A percentile compares a stretch with the other conserved stretches of the same genome.
Evolutionary conservation across 2,888 invertebrate genomes (phyloP).

Genomic region (Trissolcus brochymenae): DNA sequence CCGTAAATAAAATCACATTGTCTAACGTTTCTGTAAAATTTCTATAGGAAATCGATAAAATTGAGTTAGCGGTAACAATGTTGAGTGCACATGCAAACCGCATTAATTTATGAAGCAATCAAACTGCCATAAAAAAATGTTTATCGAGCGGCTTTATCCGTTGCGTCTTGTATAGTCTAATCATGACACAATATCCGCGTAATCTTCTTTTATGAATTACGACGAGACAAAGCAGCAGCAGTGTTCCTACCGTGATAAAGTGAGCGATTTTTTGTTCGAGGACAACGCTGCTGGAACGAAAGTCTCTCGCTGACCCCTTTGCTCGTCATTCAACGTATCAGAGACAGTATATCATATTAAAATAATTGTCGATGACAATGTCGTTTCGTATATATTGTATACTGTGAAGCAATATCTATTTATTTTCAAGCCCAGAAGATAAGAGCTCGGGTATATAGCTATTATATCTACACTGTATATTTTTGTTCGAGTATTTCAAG

Average conservation of each 20-base stretch:
- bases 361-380: constrained; percentile 61
- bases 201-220: constrained; percentile 23
- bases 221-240: constrained; percentile 4
- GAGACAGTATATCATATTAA: constrained; percentile 64
- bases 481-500: constrained; percentile 55
- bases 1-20: too few species aligned
- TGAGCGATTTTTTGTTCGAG: constrained; percentile 14
- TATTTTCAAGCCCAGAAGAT: constrained; percentile 61
- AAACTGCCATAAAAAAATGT: constrained; percentile 8
- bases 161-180: constrained; percentile 12
- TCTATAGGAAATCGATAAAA: too few species aligned
- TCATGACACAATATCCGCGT: constrained; percentile 23
- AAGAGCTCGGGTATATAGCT: constrained; percentile 60
- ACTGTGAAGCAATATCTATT: constrained; percentile 57
- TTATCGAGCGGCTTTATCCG: constrained; percentile 7
- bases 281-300: constrained; percentile 32
- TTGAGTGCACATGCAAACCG: not conserved
- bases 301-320: constrained; percentile 43
- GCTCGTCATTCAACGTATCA: constrained; percentile 62
- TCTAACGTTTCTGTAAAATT: too few species aligned
- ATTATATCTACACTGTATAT: constrained; percentile 60
- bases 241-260: constrained; percentile 27
- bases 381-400: constrained; percentile 59
- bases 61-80: too few species aligned
- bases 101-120: constrained; percentile 7